Conservation (phyloP, 92 coral and sea anemone genomes). For the Virgularia gustaviana region DNA sequence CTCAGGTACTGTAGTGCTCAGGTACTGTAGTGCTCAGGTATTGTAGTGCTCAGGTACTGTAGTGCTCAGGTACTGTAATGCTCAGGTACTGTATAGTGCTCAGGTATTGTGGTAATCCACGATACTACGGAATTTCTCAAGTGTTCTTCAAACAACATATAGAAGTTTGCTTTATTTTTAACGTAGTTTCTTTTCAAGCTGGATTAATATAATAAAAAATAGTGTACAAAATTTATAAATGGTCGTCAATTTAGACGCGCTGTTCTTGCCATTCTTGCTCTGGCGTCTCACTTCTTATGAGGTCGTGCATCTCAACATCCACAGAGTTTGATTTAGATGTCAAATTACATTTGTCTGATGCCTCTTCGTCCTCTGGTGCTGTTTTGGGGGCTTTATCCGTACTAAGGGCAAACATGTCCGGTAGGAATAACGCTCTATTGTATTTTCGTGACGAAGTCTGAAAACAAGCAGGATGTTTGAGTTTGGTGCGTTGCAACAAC, state of each 20-base stretch:
- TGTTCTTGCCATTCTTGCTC: constrained; percentile 5
- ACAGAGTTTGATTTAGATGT: constrained; percentile 4
- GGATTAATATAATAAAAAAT: neutral
- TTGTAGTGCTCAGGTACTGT: too few relatives aligned
- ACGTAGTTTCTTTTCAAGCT: too few relatives aligned
- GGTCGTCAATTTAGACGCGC: neutral
- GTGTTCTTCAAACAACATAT: too few relatives aligned
- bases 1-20: too few relatives aligned
- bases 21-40: too few relatives aligned
- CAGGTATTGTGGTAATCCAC: too few relatives aligned
- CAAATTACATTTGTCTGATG: neutral
- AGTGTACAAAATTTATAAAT: neutral
- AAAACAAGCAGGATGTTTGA: neutral
- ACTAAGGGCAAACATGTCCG: constrained; percentile 26
- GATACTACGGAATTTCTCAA: too few relatives aligned
- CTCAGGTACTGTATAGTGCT: too few relatives aligned
- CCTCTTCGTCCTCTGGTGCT: neutral
- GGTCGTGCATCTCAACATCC: neutral
- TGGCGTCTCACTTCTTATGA: neutral
- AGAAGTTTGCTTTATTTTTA: too few relatives aligned
- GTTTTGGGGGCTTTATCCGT: constrained; percentile 1
- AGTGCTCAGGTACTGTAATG: too few relatives aligned
- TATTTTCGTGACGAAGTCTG: constrained; percentile 16
- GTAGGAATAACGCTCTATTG: constrained; percentile 8
- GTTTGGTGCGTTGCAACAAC: too few relatives aligned